A percentile compares a stretch with the other conserved stretches of the same genome.
Conservation (phyloP, 1,140 invertebrate species). For the Pseudomyrmex pallidus region DNA sequence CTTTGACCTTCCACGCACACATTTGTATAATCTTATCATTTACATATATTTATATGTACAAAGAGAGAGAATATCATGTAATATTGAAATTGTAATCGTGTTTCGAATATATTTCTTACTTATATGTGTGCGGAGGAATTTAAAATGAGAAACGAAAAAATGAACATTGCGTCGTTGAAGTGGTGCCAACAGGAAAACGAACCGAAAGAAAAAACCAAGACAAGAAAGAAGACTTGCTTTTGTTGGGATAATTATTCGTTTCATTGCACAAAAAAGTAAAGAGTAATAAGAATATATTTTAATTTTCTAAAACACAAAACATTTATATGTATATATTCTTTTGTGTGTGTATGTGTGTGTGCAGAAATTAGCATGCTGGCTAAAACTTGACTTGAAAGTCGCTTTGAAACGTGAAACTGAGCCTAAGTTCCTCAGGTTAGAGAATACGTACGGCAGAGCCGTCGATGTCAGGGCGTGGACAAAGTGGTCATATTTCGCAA, state of each 20-base stretch:
- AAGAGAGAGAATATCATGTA: constrained; percentile 1
- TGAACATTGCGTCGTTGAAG: not conserved
- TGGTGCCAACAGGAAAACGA: not conserved
- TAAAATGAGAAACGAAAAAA: not conserved
- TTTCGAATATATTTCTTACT: not conserved
- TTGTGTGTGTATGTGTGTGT: constrained; percentile 1
- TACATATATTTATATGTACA: not conserved
- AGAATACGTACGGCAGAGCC: constrained; percentile 37
- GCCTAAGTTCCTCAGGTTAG: constrained; percentile 42
- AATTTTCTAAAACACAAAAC: not conserved
- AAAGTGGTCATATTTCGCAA: constrained; percentile 62
- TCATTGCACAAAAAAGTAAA: not conserved
- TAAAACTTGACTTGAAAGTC: constrained; percentile 57
- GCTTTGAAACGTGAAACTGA: constrained; percentile 53
- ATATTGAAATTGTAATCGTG: not conserved
- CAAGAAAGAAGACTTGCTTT: not conserved
- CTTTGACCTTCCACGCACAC: not conserved
- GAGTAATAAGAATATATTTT: not conserved
- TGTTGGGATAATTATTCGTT: constrained; percentile 1
- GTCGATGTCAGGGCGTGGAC: constrained; percentile 48
- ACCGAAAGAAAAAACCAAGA: no score
- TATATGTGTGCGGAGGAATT: not conserved
- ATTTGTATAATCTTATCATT: not conserved
- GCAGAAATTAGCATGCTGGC: constrained; percentile 52
- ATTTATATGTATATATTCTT: constrained; percentile 30